Evolutionary conservation across 1,140 invertebrate species (phyloP), one percentile per base, ranked within the genome.

Genomic region (Apis florea): DNA sequence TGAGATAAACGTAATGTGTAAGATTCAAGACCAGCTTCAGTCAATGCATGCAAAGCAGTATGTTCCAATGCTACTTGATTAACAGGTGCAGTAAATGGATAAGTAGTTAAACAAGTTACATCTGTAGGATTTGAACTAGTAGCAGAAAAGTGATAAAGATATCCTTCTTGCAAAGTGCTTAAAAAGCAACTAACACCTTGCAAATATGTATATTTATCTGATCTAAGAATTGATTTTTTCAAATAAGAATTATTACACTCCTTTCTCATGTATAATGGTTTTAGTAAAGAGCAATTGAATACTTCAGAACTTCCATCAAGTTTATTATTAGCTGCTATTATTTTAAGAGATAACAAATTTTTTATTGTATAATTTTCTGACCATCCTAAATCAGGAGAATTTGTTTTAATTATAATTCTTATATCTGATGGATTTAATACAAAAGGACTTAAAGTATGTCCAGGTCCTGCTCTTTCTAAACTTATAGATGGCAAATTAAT

Each of bases 11-110:
- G 94, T 51, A 96, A 93, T 1, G 97, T 97, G 85, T 97, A 97
- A 0, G 96, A 96, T 90, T 97, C 97, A 11, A 98, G 93, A 2
- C 97, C 97, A 79, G 96, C 96, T 61, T 96, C 95, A 2, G 97
- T 97, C 0, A 97, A 90, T 0, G 96, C 96, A 90, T 97, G 96
- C 2, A 98, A 90, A 70, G 96, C 94, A 73, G 95, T 95, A 78
- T 95, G 93, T 86, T 97, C 96, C 19, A 97, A 92, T 12, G 95
- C 94, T 53, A 97, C 94, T 68, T 95, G 94, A 80, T 94, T 94
- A 19, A 97, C 95, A 2, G 96, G 95, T 1, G 96, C 95, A 1
- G 96, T 97, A 80, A 97, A 97, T 10, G 95, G 95, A 89, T 97
- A 97, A 77, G 90, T 90, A 1, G 91, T 93, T 49, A 93, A 78